phyloP scores from a whole-genome alignment of 2,888 invertebrate species.

The Ypsolopha scabrella region DNA sequence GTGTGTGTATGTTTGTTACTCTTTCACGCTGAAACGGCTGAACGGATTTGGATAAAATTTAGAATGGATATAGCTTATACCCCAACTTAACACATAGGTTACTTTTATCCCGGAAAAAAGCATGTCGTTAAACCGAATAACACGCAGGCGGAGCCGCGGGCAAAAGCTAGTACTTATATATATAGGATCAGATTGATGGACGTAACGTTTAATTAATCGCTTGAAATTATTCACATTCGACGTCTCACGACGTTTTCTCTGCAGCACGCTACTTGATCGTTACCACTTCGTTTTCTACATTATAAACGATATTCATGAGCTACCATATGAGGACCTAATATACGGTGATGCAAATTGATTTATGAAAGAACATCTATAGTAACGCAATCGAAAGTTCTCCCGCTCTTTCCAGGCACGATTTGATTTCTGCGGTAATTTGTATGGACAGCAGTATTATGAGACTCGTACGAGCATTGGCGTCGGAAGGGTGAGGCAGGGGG shows the following conservation, averaged over 20 bases:
- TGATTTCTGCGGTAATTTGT: neutral
- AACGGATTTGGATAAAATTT: too few relatives aligned
- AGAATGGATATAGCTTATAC: too few relatives aligned
- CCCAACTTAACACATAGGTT: too few relatives aligned
- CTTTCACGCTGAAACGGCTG: too few relatives aligned
- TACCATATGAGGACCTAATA: conserved; percentile 4
- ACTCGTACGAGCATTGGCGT: too few relatives aligned
- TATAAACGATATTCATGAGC: conserved; percentile 9
- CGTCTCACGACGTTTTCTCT: conserved; percentile 19
- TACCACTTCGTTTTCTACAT: conserved; percentile 14
- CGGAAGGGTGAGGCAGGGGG: neutral
- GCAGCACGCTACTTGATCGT: conserved; percentile 27
- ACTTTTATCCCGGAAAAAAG: too few relatives aligned
- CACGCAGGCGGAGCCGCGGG: too few relatives aligned
- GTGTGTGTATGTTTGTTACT: too few relatives aligned
- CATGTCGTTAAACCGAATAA: too few relatives aligned
- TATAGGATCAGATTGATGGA: conserved; percentile 13
- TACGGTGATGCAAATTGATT: neutral
- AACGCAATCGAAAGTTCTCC: neutral
- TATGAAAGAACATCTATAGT: neutral
- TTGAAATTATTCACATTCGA: conserved; percentile 28
- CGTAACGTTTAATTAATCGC: conserved; percentile 23
- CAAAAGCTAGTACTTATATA: too few relatives aligned
- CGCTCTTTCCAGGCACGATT: neutral
- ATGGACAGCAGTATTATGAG: neutral